These are phyloP conservation scores for Drosophila eohydei DNA, from an alignment of 2,888 invertebrate genomes.

Conservation along the genomic window DNA sequence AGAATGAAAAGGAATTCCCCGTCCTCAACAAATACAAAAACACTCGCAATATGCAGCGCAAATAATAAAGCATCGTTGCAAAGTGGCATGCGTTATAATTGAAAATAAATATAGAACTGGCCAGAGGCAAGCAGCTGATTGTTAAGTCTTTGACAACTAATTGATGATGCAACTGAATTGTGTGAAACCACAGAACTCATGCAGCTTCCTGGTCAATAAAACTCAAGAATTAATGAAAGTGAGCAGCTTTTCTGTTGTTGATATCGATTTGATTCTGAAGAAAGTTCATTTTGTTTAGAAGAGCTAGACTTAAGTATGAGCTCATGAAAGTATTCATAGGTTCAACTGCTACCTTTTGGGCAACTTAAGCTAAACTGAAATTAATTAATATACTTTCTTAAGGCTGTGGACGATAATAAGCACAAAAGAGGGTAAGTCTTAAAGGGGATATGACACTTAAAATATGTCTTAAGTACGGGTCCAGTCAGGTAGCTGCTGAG, in stretches of 20 bases:
- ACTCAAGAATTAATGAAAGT: background rate
- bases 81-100: slow-evolving; percentile 70
- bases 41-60: slow-evolving; percentile 54
- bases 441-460: no score
- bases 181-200: slow-evolving; percentile 20
- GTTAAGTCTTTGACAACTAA: slow-evolving; percentile 48
- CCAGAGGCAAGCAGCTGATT: slow-evolving; percentile 10
- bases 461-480: no score
- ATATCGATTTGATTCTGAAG: background rate
- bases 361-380: no score
- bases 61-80: slow-evolving; percentile 67
- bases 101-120: slow-evolving; percentile 67
- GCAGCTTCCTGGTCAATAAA: background rate
- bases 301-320: background rate
- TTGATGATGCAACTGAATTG: slow-evolving; percentile 60
- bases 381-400: no score
- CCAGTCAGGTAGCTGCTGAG: no score
- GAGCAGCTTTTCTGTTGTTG: background rate
- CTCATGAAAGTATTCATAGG: no score
- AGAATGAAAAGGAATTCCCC: slow-evolving; percentile 6
- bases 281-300: background rate
- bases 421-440: no score
- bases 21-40: background rate
- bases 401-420: no score
- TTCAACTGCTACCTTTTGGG: no score